phyloP scores from a whole-genome alignment of 1,140 invertebrate species.

The Rhopalosiphum maidis region DNA sequence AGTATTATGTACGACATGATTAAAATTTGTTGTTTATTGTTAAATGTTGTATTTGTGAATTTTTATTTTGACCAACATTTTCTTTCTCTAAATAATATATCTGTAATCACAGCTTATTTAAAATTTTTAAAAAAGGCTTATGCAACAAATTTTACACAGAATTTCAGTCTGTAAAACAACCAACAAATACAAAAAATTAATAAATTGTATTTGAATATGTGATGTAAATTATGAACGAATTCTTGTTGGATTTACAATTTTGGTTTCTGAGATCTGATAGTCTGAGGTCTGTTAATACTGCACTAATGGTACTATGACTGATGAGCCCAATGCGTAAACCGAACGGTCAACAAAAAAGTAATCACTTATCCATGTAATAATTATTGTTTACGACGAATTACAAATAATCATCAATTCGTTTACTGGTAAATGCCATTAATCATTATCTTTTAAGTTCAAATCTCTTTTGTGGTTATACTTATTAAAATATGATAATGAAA shows the following conservation, averaged over 20 bases:
- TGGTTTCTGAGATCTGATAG: no score
- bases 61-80: background rate
- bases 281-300: no score
- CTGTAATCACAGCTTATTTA: background rate
- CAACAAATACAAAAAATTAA: no score
- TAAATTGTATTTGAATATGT: no score
- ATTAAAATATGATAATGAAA: background rate
- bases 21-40: conserved; percentile 8
- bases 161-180: no score
- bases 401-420: background rate
- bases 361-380: no score
- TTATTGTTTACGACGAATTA: no score
- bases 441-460: background rate
- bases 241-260: no score
- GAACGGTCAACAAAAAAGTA: no score
- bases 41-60: background rate
- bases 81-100: background rate
- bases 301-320: no score
- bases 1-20: background rate
- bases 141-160: background rate
- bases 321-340: no score
- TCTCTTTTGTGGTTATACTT: background rate
- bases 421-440: background rate
- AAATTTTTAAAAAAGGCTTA: background rate
- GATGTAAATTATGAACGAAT: no score